Evolutionary conservation across 2,888 invertebrate genomes (phyloP).

Genomic region (Megastigmus dorsalis): DNA sequence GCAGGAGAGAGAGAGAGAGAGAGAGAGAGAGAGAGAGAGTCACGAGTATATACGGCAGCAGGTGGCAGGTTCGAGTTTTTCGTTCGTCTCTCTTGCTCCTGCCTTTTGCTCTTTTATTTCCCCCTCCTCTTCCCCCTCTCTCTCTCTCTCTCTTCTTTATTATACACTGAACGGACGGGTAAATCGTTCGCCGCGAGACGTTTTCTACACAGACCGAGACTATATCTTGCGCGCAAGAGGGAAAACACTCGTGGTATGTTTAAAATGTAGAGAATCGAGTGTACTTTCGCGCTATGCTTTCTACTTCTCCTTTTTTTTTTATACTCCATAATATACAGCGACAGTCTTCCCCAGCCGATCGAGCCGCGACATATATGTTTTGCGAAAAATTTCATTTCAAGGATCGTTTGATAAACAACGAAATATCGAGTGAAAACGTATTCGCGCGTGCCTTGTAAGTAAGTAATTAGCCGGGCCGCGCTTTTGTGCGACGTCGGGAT

Average conservation of each 20-base stretch:
- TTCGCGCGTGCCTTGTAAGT: no score
- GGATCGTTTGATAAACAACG: no score
- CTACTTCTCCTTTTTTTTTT: neutral
- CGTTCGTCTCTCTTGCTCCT: conserved; percentile 6
- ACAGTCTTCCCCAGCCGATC: no score
- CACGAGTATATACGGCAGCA: conserved; percentile 18
- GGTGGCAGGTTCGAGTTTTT: conserved; percentile 53
- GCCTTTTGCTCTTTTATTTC: conserved; percentile 1
- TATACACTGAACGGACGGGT: conserved; percentile 29
- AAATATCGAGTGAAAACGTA: no score
- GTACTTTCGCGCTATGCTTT: no score
- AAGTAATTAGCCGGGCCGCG: no score
- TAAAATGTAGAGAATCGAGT: conserved; percentile 41
- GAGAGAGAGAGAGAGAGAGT: neutral
- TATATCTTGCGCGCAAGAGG: conserved; percentile 1
- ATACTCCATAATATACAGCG: no score
- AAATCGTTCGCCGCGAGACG: conserved; percentile 11
- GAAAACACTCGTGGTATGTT: conserved; percentile 13
- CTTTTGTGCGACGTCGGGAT: no score
- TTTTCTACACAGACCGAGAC: neutral
- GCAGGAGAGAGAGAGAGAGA: no score
- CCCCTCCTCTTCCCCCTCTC: neutral
- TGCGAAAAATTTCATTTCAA: no score
- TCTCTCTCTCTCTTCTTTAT: conserved; percentile 21
- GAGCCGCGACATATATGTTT: no score